A percentile compares a stretch with the other conserved stretches of the same genome.
These are phyloP conservation scores for Muraenolepis orangiensis DNA, from an alignment of 2,797 vertebrate genomes.

Conservation along the genomic window DNA sequence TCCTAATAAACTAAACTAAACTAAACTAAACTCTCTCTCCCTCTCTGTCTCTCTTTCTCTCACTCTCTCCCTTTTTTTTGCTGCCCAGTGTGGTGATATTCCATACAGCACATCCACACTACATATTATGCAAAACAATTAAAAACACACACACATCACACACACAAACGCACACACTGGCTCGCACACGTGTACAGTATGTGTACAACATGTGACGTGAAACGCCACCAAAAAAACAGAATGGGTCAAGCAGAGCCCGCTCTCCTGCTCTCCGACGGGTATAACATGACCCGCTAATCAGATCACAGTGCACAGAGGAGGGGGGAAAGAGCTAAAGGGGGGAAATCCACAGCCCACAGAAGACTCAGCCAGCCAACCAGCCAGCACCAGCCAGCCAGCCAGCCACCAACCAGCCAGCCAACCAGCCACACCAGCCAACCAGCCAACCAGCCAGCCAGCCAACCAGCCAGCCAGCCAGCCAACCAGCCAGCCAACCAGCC, in stretches of 20 bases:
- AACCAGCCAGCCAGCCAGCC: too few relatives aligned
- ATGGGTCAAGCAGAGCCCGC: too few relatives aligned
- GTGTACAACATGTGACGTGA: neutral
- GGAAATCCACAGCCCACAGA: constrained; percentile 11
- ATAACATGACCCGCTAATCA: constrained; percentile 37
- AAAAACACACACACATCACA: neutral
- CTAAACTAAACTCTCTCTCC: too few relatives aligned
- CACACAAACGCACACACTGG: neutral
- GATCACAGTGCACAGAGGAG: constrained; percentile 20
- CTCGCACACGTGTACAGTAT: neutral
- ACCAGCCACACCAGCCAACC: neutral
- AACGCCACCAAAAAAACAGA: neutral
- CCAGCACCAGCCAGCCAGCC: too few relatives aligned
- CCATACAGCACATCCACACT: too few relatives aligned
- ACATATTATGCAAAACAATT: too few relatives aligned
- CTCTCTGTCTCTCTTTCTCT: too few relatives aligned
- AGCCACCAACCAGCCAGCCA: too few relatives aligned
- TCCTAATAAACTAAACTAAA: too few relatives aligned
- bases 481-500: too few relatives aligned
- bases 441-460: constrained; percentile 9
- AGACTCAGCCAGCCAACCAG: neutral
- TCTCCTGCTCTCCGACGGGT: constrained; percentile 16
- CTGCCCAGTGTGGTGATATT: too few relatives aligned
- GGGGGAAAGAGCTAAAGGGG: constrained; percentile 7
- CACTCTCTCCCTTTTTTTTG: neutral